These are phyloP conservation scores for Epinotia ramella DNA, from an alignment of 2,888 invertebrate genomes.

Conservation along the genomic window DNA sequence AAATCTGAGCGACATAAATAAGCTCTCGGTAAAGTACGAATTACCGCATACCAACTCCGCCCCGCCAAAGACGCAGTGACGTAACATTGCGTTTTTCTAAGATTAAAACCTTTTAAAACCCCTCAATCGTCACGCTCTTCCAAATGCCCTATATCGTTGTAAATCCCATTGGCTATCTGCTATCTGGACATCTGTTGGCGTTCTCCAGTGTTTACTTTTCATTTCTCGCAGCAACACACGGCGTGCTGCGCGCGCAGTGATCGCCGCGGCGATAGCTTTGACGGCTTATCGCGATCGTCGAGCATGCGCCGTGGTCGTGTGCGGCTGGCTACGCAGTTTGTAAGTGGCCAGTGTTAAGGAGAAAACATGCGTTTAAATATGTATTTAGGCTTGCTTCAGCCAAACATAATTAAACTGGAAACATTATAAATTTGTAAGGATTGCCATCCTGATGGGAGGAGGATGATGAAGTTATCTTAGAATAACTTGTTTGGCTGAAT, in stretches of 20 bases:
- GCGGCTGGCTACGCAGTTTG: conserved; percentile 52
- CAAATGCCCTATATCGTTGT: conserved; percentile 55
- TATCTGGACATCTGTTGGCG: conserved; percentile 83
- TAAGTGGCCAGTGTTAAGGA: conserved; percentile 17
- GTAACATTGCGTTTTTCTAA: no score
- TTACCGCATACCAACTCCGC: no score
- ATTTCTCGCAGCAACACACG: conserved; percentile 81
- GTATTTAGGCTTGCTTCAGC: neutral
- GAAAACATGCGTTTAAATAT: neutral
- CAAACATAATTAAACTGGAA: no score
- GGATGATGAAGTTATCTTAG: no score
- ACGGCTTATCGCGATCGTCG: conserved; percentile 70
- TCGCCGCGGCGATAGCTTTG: conserved; percentile 80
- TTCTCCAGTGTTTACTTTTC: conserved; percentile 81
- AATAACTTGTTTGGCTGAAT: no score
- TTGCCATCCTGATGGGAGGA: no score
- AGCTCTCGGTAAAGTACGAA: no score
- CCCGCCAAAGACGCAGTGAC: no score
- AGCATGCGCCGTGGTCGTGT: conserved; percentile 56
- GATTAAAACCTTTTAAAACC: no score
- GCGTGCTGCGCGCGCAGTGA: conserved; percentile 75
- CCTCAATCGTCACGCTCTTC: conserved; percentile 7
- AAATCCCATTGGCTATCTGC: conserved; percentile 81
- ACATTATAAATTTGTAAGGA: no score
- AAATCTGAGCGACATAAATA: no score